Percentiles rank a stretch among this genome's conserved stretches.
phyloP scores from a whole-genome alignment of 2,888 invertebrate species.

The Apantesis nais region DNA sequence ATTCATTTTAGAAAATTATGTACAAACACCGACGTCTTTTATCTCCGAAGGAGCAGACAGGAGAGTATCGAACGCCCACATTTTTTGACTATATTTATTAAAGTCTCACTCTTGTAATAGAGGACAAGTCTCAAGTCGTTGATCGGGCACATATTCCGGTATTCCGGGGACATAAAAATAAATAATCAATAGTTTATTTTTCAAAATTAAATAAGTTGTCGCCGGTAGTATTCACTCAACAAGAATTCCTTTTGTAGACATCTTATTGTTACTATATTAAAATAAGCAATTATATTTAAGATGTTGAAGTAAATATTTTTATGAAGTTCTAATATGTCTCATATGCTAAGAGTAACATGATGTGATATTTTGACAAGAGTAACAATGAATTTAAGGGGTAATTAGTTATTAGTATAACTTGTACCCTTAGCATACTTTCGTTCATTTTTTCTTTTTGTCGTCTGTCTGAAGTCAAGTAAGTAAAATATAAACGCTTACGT shows the following conservation, averaged over 20 bases:
- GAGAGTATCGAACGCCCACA: no score
- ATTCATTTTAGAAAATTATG: no score
- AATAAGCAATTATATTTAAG: not conserved
- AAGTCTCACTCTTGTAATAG: no score
- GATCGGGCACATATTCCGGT: no score
- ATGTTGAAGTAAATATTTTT: not conserved
- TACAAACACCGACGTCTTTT: no score
- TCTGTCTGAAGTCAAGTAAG: not conserved
- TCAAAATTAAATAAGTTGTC: not conserved
- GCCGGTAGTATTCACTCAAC: not conserved
- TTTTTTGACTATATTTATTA: no score
- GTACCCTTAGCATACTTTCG: not conserved
- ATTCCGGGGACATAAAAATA: no score
- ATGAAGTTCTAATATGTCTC: not conserved
- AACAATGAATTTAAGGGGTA: not conserved
- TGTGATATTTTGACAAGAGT: not conserved
- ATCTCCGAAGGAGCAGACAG: no score
- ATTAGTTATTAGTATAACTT: not conserved
- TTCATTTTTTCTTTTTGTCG: not conserved
- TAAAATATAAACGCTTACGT: slow-evolving; percentile 4
- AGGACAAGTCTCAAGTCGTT: no score
- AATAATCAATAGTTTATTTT: no score
- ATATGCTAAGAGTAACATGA: not conserved
- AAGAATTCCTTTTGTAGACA: not conserved
- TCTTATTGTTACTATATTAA: not conserved